These are phyloP conservation scores for Agriotes lineatus DNA, from an alignment of 2,888 invertebrate genomes.

Conservation along the genomic window DNA sequence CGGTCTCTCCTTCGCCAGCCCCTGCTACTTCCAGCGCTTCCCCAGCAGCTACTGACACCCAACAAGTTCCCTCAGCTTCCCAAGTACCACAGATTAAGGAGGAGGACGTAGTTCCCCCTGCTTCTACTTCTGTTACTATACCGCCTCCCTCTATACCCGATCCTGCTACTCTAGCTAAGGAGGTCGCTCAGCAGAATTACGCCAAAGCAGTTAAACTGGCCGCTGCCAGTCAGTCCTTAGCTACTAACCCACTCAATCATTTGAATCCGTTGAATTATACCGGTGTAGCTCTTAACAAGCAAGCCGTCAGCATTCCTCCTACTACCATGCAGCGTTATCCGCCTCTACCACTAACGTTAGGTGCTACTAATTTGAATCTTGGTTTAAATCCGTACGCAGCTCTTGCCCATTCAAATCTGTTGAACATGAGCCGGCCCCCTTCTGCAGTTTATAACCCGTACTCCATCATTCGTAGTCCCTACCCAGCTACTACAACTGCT, in stretches of 20 bases:
- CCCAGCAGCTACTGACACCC: conserved; percentile 56
- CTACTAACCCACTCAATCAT: conserved; percentile 62
- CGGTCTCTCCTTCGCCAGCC: conserved; percentile 74
- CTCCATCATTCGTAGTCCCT: conserved; percentile 63
- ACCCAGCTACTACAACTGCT: conserved; percentile 56
- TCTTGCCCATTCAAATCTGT: conserved; percentile 53
- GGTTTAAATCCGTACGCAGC: conserved; percentile 61
- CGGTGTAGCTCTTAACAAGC: conserved; percentile 78
- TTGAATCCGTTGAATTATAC: conserved; percentile 77
- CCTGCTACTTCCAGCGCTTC: conserved; percentile 57
- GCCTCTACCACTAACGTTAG: conserved; percentile 56
- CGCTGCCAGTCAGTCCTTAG: conserved; percentile 61
- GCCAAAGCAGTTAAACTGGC: conserved; percentile 79
- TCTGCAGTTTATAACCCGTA: conserved; percentile 66
- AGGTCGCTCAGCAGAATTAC: conserved; percentile 87
- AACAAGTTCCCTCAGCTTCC: conserved; percentile 53
- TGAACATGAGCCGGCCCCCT: conserved; percentile 59
- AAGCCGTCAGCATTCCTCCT: conserved; percentile 65
- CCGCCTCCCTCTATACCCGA: conserved; percentile 65
- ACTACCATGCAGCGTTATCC: conserved; percentile 59
- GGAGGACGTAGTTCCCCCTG: conserved; percentile 42
- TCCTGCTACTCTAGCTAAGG: conserved; percentile 80
- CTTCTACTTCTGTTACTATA: conserved; percentile 51
- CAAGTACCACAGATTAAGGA: conserved; percentile 50
- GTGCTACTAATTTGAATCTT: conserved; percentile 56